Base-by-base conservation (phyloP, 2,888 invertebrate species). In the Periphyllus acericola region DNA sequence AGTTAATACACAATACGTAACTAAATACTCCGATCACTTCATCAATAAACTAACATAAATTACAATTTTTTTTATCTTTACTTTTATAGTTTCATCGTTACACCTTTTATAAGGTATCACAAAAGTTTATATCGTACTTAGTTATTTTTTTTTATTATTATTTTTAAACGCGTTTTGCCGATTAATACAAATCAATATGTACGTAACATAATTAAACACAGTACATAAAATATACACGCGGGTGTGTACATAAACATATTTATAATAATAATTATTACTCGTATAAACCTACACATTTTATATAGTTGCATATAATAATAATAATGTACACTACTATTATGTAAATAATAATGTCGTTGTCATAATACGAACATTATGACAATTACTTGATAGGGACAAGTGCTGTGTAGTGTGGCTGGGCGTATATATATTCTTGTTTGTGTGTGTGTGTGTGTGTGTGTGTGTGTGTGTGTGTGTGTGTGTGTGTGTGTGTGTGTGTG, bases 1-100 rank as follows among this genome's bases (percentile, higher is more conserved):
- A 72, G 74, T 40, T 68, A 55, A 78, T 86, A 86, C 79, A 86
- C 72, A 72, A 75, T 83, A 75, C 55, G 36, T 40, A 36, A 74
- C 74, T 83, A 83, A 75, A 83, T 83, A 83, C n/a, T 74, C 72
- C 34, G 34, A 40, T 83, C 83, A 36, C 11, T 25, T 36, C 74
- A 25, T 74, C 36, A 74, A 74, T 74, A 72, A 29, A 75, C 83
- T 75, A 83, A 75, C 74, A 74, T 36, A 40, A 66, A 66, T 75
- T 75, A 83, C 75, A 36, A 83, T 29, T 68, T 46, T 32, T 46
- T 72, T 52, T 72, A n/a, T n/a, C n/a, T 46, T 46, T 32, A 52
- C 17, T 52, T 82, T 55, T 74, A 72, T 55, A 52, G 29, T 71
- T 82, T 52, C 17, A 29, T 34, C 71, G 32, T 72, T 55, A 81